Percentiles rank a stretch among this genome's conserved stretches.
Conservation (phyloP, 2,888 invertebrate genomes). For the Nomada goodeniana region DNA sequence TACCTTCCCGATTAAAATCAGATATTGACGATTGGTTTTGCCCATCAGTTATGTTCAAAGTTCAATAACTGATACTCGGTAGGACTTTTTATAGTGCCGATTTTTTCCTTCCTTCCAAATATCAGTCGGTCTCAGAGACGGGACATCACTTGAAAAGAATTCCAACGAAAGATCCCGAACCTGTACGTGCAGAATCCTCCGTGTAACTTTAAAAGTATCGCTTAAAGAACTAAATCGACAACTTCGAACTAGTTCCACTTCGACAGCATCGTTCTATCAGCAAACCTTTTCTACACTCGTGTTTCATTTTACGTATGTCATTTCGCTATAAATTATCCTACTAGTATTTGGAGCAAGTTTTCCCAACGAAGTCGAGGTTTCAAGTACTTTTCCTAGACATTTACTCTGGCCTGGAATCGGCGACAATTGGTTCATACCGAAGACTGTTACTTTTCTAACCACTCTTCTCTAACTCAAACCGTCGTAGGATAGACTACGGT, state of each 20-base stretch:
- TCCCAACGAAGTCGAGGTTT: too few species aligned
- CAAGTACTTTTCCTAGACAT: too few species aligned
- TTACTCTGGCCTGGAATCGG: too few species aligned
- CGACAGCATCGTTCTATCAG: conserved; percentile 56
- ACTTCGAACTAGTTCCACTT: conserved; percentile 36
- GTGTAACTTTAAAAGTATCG: conserved; percentile 56
- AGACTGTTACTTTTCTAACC: too few species aligned
- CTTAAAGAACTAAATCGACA: conserved; percentile 52
- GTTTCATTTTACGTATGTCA: conserved; percentile 12
- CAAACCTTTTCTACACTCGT: conserved; percentile 45
- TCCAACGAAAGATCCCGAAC: not conserved
- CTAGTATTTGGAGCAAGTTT: too few species aligned
- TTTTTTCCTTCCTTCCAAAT: conserved; percentile 24
- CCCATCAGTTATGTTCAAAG: conserved; percentile 46
- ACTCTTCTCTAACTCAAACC: too few species aligned
- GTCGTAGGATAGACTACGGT: too few species aligned
- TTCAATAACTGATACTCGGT: conserved; percentile 55
- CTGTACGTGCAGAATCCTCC: conserved; percentile 11
- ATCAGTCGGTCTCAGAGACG: not conserved
- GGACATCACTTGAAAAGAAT: not conserved
- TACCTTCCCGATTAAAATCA: conserved; percentile 34
- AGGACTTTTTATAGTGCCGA: conserved; percentile 33
- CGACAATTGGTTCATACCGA: too few species aligned
- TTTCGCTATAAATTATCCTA: too few species aligned
- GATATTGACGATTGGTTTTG: conserved; percentile 7